These are phyloP conservation scores for Drosophila longiperda DNA, from an alignment of 2,888 invertebrate genomes.

Conservation along the genomic window DNA sequence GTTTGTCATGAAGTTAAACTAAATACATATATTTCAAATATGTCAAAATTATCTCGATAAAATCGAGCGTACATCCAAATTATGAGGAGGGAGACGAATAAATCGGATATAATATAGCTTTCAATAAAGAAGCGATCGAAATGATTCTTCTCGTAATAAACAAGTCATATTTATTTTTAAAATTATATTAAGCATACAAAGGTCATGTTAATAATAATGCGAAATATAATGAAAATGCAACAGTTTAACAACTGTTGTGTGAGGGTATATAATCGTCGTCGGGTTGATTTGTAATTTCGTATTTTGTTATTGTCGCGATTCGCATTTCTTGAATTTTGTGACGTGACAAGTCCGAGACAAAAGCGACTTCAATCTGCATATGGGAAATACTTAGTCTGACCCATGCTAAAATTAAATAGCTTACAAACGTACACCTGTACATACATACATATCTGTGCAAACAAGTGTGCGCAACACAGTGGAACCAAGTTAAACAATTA, in stretches of 20 bases:
- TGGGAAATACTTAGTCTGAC: conserved; percentile 4
- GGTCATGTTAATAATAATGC: background rate
- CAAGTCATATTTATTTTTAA: background rate
- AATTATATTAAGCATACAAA: background rate
- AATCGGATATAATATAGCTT: background rate
- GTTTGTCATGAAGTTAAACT: background rate
- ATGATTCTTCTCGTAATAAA: background rate
- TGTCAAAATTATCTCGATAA: too few species aligned
- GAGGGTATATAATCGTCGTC: background rate
- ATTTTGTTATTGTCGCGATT: background rate
- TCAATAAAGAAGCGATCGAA: background rate
- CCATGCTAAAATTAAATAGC: conserved; percentile 5
- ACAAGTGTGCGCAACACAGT: background rate
- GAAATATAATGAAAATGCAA: background rate
- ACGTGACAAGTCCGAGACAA: conserved; percentile 4
- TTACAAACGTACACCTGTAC: background rate
- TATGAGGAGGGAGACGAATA: too few species aligned
- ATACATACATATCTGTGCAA: background rate
- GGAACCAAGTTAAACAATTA: background rate
- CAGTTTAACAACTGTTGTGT: background rate
- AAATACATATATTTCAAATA: background rate
- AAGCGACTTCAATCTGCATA: conserved; percentile 7
- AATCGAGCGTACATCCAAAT: too few species aligned
- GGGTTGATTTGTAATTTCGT: background rate
- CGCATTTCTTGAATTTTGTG: conserved; percentile 12